Evolutionary conservation across 1,140 invertebrate species (phyloP), one percentile per base, ranked within the genome.

Genomic region (Ylistrum balloti): DNA sequence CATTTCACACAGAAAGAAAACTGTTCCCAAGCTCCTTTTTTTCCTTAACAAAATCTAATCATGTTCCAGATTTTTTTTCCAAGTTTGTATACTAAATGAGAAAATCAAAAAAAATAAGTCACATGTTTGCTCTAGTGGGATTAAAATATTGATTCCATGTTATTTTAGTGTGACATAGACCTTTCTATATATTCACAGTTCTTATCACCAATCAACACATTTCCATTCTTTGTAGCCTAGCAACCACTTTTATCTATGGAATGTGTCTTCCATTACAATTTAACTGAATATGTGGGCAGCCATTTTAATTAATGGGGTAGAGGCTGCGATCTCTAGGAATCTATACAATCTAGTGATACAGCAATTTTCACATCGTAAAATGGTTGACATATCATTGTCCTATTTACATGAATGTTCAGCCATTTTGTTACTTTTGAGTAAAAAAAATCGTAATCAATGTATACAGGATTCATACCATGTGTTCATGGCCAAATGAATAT

Each of bases 1-100:
- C 56, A 28, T 74, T 74, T 74, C 56, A 74, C 22, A 74, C 22
- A 17, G 5, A 28, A 9, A 28, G 5, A 74, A 1, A 74, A 74
- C 3, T 28, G 5, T 7, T 28, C 56, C 56, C 56, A 28, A 74
- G 7, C 56, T 28, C 56, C 56, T 28, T 74, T 9, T 20, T 7
- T 38, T 38, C 13, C 35, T 38, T 38, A 45, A 9, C 1, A 45
- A n/a, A n/a, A n/a, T n/a, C 41, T 45, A 17, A 45, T 45, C 41
- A 15, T 45, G 20, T 28, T 74, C n/a, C 56, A 74, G 56, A 28
- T 28, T 3, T 28, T 74, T 56, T 74, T 74, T 74, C n/a, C 56
- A 74, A 28, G 56, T 74, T 74, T 74, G n/a, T 28, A 74, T 74
- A 74, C 28, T 74, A 74, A 74, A 74, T 74, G 56, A 74, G 56